Percentiles rank a stretch among this genome's conserved stretches.
Conservation (phyloP, 1,140 invertebrate genomes). For the Acromyrmex echinatior region DNA sequence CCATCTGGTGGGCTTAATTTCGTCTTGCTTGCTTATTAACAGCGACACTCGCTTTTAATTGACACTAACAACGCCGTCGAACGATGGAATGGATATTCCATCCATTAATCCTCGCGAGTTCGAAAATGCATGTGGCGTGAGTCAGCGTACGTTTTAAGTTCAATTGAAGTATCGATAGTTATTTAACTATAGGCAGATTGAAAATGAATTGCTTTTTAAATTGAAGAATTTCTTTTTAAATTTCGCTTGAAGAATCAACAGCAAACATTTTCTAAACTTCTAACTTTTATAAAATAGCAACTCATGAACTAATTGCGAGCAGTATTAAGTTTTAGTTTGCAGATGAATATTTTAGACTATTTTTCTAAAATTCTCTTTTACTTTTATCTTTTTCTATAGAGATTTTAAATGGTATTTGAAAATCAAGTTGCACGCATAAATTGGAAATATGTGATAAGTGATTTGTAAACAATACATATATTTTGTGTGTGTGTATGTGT, state of each 20-base stretch:
- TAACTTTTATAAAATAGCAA: not conserved
- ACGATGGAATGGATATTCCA: not conserved
- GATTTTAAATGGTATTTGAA: not conserved
- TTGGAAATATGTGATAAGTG: no score
- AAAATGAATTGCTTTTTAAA: not conserved
- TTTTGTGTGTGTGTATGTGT: no score
- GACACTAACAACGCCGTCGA: not conserved
- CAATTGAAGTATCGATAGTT: not conserved
- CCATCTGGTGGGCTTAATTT: constrained; percentile 27
- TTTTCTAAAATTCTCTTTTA: not conserved
- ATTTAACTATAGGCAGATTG: not conserved
- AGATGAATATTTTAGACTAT: not conserved
- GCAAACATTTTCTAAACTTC: not conserved
- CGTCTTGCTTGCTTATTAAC: constrained; percentile 30
- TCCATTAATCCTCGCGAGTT: not conserved
- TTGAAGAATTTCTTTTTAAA: not conserved
- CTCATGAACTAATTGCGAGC: not conserved
- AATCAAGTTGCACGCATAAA: no score
- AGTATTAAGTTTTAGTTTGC: not conserved
- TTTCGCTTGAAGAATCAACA: not conserved
- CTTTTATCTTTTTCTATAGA: not conserved
- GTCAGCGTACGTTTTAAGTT: not conserved
- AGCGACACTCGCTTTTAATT: constrained; percentile 2
- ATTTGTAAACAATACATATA: no score
- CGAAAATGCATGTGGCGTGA: not conserved